Conservation (phyloP, 1,140 invertebrate genomes). For the Trissolcus basalis region DNA sequence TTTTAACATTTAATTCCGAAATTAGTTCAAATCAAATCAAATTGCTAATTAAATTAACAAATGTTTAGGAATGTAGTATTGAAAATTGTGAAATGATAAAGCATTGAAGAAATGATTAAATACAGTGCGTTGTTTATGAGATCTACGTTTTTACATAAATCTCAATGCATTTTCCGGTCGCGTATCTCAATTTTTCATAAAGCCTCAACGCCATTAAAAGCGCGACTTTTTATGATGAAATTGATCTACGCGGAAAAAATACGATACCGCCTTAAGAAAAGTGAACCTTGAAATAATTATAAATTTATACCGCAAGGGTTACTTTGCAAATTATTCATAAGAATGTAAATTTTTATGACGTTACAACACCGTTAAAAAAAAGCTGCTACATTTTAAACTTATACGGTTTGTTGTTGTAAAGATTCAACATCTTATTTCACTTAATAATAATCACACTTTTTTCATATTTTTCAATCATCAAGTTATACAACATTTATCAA, state of each 20-base stretch:
- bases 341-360: constrained; percentile 54
- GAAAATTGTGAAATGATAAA: no score
- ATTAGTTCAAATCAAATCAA: not conserved
- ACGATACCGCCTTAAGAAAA: constrained; percentile 41
- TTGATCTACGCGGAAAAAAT: constrained; percentile 40
- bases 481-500: no score
- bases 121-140: not conserved
- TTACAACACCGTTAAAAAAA: constrained; percentile 23
- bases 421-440: not conserved
- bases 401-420: not conserved
- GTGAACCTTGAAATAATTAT: constrained; percentile 46
- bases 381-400: constrained; percentile 15
- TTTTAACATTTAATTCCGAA: not conserved
- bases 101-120: no score
- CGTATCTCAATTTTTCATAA: constrained; percentile 29
- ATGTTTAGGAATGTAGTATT: no score
- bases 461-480: no score
- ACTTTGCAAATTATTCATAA: constrained; percentile 56
- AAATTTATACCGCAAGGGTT: constrained; percentile 51
- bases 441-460: no score
- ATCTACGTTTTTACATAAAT: constrained; percentile 13
- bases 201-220: constrained; percentile 31
- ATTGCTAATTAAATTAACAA: no score
- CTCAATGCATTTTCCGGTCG: constrained; percentile 27
- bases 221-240: constrained; percentile 37